Evolutionary conservation across 2,888 invertebrate genomes (phyloP), one percentile per base, ranked within the genome.

Genomic region (Pterostichus niger): DNA sequence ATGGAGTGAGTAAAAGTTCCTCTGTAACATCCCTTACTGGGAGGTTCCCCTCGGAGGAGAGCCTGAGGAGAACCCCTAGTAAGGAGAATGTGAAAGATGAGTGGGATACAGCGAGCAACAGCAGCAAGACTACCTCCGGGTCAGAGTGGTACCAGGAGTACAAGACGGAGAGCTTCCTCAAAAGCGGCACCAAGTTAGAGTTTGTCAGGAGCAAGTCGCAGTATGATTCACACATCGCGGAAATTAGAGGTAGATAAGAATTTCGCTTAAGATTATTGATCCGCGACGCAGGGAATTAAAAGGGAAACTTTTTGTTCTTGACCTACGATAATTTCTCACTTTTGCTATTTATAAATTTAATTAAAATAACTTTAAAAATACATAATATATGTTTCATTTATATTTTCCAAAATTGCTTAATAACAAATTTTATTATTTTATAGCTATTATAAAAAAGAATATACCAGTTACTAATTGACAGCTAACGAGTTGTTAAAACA

Each of bases 151-250:
- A 93, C 86, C 90, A 90, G 86, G 93, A 93, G 86, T 93, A 92
- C 86, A 89, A 90, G 84, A 91, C 90, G 85, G 91, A 91, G 86
- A 92, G 91, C 87, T 92, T 96, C 88, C 94, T 94, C 86, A 92
- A 91, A 88, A 91, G 92, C 82, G 93, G 93, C 85, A 92, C 93
- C 64, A 93, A 93, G 88, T 93, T 94, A 91, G 95, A 95, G 86
- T 95, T 93, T 87, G 92, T 94, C 85, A 92, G 96, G 88, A 96
- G 95, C 90, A 94, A 94, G 89, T 95, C 95, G 87, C 95, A 96
- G 90, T 96, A 95, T 90, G 97, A 97, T 90, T 94, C 95, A 82
- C 96, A 96, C 90, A 97, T 97, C 89, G 95, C 94, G 86, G 94
- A 95, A 91, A 96, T 96, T 88, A 93, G 95, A 96, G 96, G 96